Evolutionary conservation across 2,888 invertebrate genomes (phyloP), one percentile per base, ranked within the genome.

Genomic region (Sinopyrophorus schimmeli): DNA sequence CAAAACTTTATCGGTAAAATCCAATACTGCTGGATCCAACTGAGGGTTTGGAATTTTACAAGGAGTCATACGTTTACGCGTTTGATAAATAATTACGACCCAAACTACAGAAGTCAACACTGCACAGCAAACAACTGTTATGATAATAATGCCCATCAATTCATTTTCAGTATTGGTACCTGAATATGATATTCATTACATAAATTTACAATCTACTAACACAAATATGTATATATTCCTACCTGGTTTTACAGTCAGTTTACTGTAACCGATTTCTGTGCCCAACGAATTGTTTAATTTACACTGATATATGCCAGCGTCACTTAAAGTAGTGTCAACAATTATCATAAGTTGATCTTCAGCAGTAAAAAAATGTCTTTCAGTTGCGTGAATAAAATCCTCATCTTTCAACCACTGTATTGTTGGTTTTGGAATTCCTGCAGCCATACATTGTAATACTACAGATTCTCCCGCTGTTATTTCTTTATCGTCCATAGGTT

Each of bases 61-160:
- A 56, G 79, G 75, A 41, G 77, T 71, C 52, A 77, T 74, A 18
- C 82, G 80, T 72, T 86, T 84, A 53, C 90, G 78, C 3, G 91
- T 89, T 67, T 89, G 87, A 71, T 91, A 92, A 63, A 92, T 92
- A 54, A 93, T 90, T 42, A 92, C 85, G 34, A 93, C 91, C 93
- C 94, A 94, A 39, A 92, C 83, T 9, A 91, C 80, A 1, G 92
- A 92, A 4, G 93, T 94, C n/a, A 87, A 86, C 9, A 95, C 89
- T 39, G 93, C 88, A 74, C 93, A 91, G 71, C 91, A 90, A 24
- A 92, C 90, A 0, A 92, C 87, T 2, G 91, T 90, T 60, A 95
- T 91, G 65, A 94, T 84, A 59, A 93, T 87, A 55, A 94, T 86
- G 40, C 92, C 91, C 48, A 89, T 82, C 75, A 89, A 88, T 60